Evolutionary conservation across 2,113 vertebrate genomes (phyloP).

Genomic region (Gobius niger): DNA sequence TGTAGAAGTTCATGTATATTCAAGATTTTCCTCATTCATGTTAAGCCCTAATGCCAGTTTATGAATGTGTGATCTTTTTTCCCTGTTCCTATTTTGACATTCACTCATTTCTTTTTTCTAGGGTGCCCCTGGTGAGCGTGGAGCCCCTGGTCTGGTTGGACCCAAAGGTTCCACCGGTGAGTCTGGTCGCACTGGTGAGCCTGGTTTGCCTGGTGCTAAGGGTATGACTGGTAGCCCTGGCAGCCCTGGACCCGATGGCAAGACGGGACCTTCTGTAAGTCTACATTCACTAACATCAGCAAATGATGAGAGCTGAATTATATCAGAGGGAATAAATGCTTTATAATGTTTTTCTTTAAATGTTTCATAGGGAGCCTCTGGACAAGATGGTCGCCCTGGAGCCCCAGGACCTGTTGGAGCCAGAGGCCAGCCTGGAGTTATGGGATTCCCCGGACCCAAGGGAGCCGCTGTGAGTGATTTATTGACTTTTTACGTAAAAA

Average conservation of each 20-base stretch:
- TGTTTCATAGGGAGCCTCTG: conserved; percentile 82
- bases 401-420: conserved; percentile 87
- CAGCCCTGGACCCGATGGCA: conserved; percentile 94
- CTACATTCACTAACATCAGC: conserved; percentile 9
- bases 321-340: neutral
- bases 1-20: no score
- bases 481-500: neutral
- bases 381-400: conserved; percentile 95
- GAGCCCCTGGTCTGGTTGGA: conserved; percentile 83
- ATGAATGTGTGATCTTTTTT: neutral
- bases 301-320: neutral
- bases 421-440: conserved; percentile 96
- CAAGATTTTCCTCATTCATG: no score
- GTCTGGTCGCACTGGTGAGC: conserved; percentile 90
- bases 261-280: conserved; percentile 89
- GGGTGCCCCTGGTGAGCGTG: conserved; percentile 91
- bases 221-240: conserved; percentile 98
- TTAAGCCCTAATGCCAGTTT: no score
- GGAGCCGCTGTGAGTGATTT: conserved; percentile 87
- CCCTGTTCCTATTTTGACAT: neutral
- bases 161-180: conserved; percentile 93
- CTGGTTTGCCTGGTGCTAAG: conserved; percentile 94
- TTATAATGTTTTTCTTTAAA: neutral
- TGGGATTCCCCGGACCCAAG: conserved; percentile 98
- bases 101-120: conserved; percentile 45